Conservation (phyloP, 1,140 invertebrate species). For the Apis florea region DNA sequence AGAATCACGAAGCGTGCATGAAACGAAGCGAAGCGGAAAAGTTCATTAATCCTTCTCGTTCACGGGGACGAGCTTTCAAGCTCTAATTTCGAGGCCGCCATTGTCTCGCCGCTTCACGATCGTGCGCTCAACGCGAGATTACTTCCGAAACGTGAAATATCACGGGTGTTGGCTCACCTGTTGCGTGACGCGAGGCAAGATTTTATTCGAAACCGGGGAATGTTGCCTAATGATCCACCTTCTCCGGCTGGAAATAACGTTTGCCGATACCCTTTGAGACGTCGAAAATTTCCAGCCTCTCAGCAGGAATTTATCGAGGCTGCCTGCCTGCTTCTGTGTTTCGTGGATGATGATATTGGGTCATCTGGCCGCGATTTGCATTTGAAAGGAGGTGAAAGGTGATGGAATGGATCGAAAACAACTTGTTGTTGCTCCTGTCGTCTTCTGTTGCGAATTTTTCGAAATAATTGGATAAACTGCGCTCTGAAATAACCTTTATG, state of each 20-base stretch:
- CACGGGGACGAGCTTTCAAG: slow-evolving; percentile 5
- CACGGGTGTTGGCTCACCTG: slow-evolving; percentile 41
- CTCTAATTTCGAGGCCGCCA: slow-evolving; percentile 38
- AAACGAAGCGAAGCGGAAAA: background rate
- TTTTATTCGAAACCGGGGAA: slow-evolving; percentile 35
- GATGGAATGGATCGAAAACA: too few relatives aligned
- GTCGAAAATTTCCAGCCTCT: background rate
- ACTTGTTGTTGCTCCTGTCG: too few relatives aligned
- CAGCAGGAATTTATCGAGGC: background rate
- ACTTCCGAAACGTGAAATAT: slow-evolving; percentile 50
- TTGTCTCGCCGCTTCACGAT: slow-evolving; percentile 42
- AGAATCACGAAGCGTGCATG: background rate
- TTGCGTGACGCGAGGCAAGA: slow-evolving; percentile 29
- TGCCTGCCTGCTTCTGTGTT: background rate
- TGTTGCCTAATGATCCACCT: slow-evolving; percentile 32
- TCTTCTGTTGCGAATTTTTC: too few relatives aligned
- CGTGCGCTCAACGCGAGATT: slow-evolving; percentile 45
- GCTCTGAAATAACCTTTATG: too few relatives aligned
- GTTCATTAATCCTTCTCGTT: slow-evolving; percentile 23
- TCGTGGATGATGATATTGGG: background rate
- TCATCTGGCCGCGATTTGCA: slow-evolving; percentile 2
- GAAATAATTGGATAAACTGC: too few relatives aligned
- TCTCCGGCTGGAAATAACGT: background rate
- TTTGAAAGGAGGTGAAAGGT: background rate
- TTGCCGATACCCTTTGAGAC: slow-evolving; percentile 13